Evolutionary conservation across 2,797 vertebrate genomes (phyloP), one percentile per base, ranked within the genome.

Genomic region (Gobio occitaniae): DNA sequence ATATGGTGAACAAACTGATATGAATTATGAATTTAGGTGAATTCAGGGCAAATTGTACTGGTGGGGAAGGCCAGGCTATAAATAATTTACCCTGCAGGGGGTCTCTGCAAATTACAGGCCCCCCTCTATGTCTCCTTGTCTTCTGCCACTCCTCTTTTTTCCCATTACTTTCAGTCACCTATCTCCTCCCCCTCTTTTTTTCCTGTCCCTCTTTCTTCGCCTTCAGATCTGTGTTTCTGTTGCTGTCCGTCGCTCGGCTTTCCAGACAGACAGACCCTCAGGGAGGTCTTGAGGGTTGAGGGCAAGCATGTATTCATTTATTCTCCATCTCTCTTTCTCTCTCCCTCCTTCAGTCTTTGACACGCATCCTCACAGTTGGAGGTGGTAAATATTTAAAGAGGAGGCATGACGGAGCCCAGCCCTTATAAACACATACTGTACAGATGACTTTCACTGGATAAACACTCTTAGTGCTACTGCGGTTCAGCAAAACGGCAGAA

Each of bases 11-110:
- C 85, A 89, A 86, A 75, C 74, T 86, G 21, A 21, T 84, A 94
- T 96, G 89, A 95, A 95, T 96, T 94, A 96, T 96, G 91, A 93
- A 95, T 95, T 90, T 94, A 91, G 91, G 92, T 91, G 94, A 94
- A 94, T 95, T 94, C 91, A 90, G 94, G 93, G 91, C 94, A 95
- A 95, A 95, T 93, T 93, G 88, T 90, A 91, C 91, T 81, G 91
- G 93, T 91, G 93, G 92, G 91, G 94, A 94, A 91, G 88, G 78
- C 83, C 90, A 90, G 89, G 90, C 89, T 88, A 94, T 96, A 93
- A 96, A 96, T 96, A 95, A 96, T 96, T 95, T 91, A 96, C 92
- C 90, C 91, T 71, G 86, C 66, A 88, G 92, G 91, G 91, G 91
- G 91, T 91, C 91, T 91, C 90, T 86, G 82, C 87, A 87, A 91